Evolutionary conservation across 2,888 invertebrate genomes (phyloP), one percentile per base, ranked within the genome.

Genomic region (Deladenus siricidicola): DNA sequence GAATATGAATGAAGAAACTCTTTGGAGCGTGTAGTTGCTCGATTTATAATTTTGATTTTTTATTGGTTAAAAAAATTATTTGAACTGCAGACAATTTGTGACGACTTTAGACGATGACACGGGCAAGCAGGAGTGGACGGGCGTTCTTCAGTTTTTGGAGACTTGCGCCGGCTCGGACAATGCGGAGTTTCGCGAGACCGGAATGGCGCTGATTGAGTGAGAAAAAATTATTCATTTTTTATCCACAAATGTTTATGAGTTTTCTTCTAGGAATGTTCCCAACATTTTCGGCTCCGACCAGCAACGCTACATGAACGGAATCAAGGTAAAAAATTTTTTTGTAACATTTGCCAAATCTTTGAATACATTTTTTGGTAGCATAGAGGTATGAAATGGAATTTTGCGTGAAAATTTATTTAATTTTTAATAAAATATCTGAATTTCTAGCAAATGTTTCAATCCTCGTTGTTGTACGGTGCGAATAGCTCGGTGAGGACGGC

Each of bases 281-380:
- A 90, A 91, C 42, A 88, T 96, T 56, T 98, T 98, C 84, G 98
- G 96, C 43, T 90, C 90, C 80, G 89, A 90, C 78, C 92, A 96
- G 80, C 85, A 86, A 66, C 88, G 89, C 79, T 91, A 93, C 81
- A 81, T 96, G 68, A 88, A 89, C 74, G 85, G 91, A 39, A 94
- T 98, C 74, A 93, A 93, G 80, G 89, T 90, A 34, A 21, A 10
- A 47, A 10, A 10, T 21, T 10, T 47, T 47, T 47, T 19, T 47
- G n/a, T 42, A 42, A 42, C n/a, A n/a, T 42, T 42, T 42, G 19
- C 10, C 8, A 10, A 19, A 10, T 19, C 10, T 47, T 19, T 47
- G 48, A 10, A 8, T 19, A 47, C 10, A 8, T 47, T 47, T 47
- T 19, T 47, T 19, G 19, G 19, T 47, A 19, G 48, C 48, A 47